phyloP scores from a whole-genome alignment of 2,113 vertebrate species.

The Varanus komodoensis region DNA sequence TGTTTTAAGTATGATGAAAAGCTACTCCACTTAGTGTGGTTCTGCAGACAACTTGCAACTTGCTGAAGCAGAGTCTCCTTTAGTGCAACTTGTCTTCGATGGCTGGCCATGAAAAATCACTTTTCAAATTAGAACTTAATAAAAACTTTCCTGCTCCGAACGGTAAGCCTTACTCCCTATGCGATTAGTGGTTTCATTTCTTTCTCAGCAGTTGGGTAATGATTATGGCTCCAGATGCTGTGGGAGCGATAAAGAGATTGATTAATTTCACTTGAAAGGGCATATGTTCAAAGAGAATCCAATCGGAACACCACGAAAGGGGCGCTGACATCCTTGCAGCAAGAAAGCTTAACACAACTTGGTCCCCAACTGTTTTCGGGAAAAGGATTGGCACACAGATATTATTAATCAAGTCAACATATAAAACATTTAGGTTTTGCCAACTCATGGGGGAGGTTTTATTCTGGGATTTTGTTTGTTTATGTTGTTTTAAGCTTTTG shows the following conservation, averaged over 20 bases:
- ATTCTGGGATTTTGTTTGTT: neutral
- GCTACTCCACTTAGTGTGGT: neutral
- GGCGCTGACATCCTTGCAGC: conserved; percentile 66
- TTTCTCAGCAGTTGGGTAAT: conserved; percentile 93
- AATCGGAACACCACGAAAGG: conserved; percentile 68
- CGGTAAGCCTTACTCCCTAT: conserved; percentile 77
- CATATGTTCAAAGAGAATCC: conserved; percentile 86
- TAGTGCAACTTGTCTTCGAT: conserved; percentile 60
- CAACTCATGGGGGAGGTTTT: rapidly evolving
- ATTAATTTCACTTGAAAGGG: conserved; percentile 95
- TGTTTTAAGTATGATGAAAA: conserved; percentile 53
- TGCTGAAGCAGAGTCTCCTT: conserved; percentile 43
- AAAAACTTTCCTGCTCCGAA: conserved; percentile 79
- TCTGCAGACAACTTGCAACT: conserved; percentile 30
- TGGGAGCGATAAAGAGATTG: conserved; percentile 93
- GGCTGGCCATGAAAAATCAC: conserved; percentile 77
- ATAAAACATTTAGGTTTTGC: conserved; percentile 27
- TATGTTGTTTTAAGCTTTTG: conserved; percentile 8
- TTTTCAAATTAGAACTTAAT: conserved; percentile 83
- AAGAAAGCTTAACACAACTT: conserved; percentile 52
- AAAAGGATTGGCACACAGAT: conserved; percentile 26
- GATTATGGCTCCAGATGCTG: conserved; percentile 87
- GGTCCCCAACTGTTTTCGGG: conserved; percentile 62
- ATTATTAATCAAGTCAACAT: conserved; percentile 23
- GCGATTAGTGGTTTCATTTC: conserved; percentile 93